Evolutionary conservation across 1,140 invertebrate species (phyloP), one percentile per base, ranked within the genome.

Genomic region (Brachionus koreanus): DNA sequence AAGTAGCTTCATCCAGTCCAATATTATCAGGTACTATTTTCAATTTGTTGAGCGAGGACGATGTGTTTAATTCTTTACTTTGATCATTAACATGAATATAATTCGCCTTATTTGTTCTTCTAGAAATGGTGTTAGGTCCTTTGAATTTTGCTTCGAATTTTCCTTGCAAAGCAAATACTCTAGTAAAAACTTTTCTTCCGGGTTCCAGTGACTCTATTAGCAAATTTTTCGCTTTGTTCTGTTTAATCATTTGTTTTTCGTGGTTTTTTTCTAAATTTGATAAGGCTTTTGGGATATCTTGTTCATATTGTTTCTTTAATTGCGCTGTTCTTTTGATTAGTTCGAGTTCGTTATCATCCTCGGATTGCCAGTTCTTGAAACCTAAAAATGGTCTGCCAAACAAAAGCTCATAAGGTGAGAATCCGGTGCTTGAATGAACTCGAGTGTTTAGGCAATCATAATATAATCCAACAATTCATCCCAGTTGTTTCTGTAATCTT

Each of bases 261-360:
- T 61, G 10, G 0, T 5, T n/a, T 77, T 77, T 61, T 16, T 52
- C 75, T 16, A 77, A 52, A 13, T 49, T 77, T 39, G 52, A 25
- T 37, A 16, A 52, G 19, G 75, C 52, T 16, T 77, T 77, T 35
- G 75, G 75, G n/a, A n/a, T 37, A 77, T 77, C 13, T 52, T 33
- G 46, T 77, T 77, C 75, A 61, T 77, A 25, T 19, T 33, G 25
- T 77, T 61, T 77, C n/a, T 61, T 77, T 49, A 77, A 52, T 77
- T 77, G 25, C 29, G 16, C n/a, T 52, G 46, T 13, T 77, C 75
- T 77, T 25, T n/a, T 52, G 19, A 52, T 7, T 52, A 77, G 43
- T 9, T 49, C 29, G 25, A 61, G n/a, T 49, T 52, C 29, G 16
- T 46, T 35, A 39, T 77, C 43, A 49, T 57, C 37, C 16, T 23